Evolutionary conservation across 2,888 invertebrate genomes (phyloP).

Genomic region (Syrphus vitripennis): DNA sequence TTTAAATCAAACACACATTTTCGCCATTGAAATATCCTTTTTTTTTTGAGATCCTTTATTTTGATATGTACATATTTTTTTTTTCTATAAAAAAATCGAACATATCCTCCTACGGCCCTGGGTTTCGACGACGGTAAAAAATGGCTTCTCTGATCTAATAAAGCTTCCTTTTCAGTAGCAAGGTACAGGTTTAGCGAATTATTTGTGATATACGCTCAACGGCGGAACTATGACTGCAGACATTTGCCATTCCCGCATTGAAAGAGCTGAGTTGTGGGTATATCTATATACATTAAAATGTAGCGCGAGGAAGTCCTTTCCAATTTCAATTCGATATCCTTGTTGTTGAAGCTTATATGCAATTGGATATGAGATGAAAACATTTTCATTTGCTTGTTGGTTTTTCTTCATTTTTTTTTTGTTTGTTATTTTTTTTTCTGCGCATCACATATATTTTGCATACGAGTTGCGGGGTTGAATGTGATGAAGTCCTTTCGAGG

Average conservation of each 20-base stretch:
- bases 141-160: not conserved
- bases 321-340: slow-evolving; percentile 60
- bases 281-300: not conserved
- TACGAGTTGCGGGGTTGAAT: slow-evolving; percentile 15
- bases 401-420: slow-evolving; percentile 44
- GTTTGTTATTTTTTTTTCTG: not conserved
- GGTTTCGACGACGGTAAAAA: not conserved
- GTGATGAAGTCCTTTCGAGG: slow-evolving; percentile 9
- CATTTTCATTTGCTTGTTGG: slow-evolving; percentile 69
- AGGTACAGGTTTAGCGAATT: not conserved
- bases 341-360: slow-evolving; percentile 56
- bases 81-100: slow-evolving; percentile 1
- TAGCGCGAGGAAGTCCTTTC: slow-evolving; percentile 23
- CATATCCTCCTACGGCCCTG: not conserved
- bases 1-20: slow-evolving; percentile 14
- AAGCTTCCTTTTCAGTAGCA: not conserved
- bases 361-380: slow-evolving; percentile 70
- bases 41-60: slow-evolving; percentile 48
- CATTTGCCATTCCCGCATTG: slow-evolving; percentile 25
- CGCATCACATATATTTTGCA: not conserved
- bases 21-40: slow-evolving; percentile 37
- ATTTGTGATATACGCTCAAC: slow-evolving; percentile 9
- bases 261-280: not conserved
- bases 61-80: slow-evolving; percentile 30
- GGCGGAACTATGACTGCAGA: slow-evolving; percentile 6